Base-by-base conservation (phyloP, 2,797 vertebrate genomes). In the Halcyon leucocephala region DNA sequence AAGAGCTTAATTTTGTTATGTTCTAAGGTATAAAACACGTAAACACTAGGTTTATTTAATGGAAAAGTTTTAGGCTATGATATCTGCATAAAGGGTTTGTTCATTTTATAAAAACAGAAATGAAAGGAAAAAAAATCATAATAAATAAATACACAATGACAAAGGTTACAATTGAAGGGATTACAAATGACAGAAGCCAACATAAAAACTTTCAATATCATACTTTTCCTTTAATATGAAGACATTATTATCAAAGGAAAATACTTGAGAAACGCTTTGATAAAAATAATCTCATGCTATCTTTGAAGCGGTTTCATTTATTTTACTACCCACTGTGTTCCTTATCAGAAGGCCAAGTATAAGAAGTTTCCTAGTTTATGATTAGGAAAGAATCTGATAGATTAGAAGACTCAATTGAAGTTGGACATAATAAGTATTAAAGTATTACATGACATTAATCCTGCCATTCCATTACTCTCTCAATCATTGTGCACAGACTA, bases 361-460 rank as follows among this genome's bases (percentile, higher is more conserved):
- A 99, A 99, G 98, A 99, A 99, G 98, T 99, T 98, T 98, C 97
- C 98, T 97, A 98, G 98, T 99, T 98, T 98, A 98, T 99, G 99
- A 99, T 99, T 98, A 99, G 98, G 98, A 98, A 98, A 98, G 97
- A 98, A 98, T 98, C 98, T 98, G 97, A 97, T 98, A 99, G 98
- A 99, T 99, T 99, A 99, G 98, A 99, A 99, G 98, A 96, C 98
- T 98, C 98, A 99, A 99, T 99, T 99, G 98, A 99, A 99, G 99
- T 99, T 98, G 98, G 98, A 98, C 98, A 99, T 99, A 99, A 99
- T 99, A 99, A 99, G 99, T 98, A 99, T 99, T 99, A 99, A 99
- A 99, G 99, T 98, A 99, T 99, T 99, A 99, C 99, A 99, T 98
- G 99, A 99, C 99, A 99, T 99, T 99, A 99, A 99, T 99, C 99